Base-by-base conservation (phyloP, 2,888 invertebrate genomes). In the Chrysolina haemoptera region DNA sequence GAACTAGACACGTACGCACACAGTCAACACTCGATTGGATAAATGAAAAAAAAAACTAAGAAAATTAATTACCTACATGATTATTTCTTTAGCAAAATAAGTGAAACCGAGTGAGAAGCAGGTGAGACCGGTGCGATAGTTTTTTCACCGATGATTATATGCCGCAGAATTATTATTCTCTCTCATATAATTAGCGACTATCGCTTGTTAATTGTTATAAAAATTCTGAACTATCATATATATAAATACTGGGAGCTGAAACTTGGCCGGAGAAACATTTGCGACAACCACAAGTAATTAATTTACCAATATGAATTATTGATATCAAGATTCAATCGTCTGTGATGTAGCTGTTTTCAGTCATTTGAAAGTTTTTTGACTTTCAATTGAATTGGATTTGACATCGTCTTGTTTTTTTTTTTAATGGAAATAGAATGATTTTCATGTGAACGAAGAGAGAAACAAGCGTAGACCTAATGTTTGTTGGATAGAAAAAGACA, bases 31-130 rank as follows among this genome's bases (percentile, higher is more conserved):
- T 14, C 43, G 43, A 53, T 2, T 11, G 20, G 5, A 11, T 9
- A 10, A 59, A 59, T 2, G 16, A 22, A 59, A n/a, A 27, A 59
- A 22, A 59, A n/a, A 59, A 1, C 18, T 5, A 27, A 27, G n/a
- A n/a, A 27, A 59, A 59, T 59, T 27, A 27, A 22, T 59, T 59
- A 59, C 59, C 59, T 59, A 35, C 59, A 59, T n/a, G 59, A 9
- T 59, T 27, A 59, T 59, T 59, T 59, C 35, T 35, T 59, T 59
- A 22, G 59, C 59, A 59, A 59, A 16, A 59, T 59, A 1, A 59
- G 59, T 59, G 59, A 59, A 59, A 59, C 59, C 59, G n/a, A 59
- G 59, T 35, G 59, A 59, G n/a, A 59, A 22, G 59, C 59, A 59
- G 59, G 59, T 59, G 59, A 6, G 59, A 59, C 35, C 59, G n/a